phyloP scores from a whole-genome alignment of 1,140 invertebrate species.

The Polyergus mexicanus region DNA sequence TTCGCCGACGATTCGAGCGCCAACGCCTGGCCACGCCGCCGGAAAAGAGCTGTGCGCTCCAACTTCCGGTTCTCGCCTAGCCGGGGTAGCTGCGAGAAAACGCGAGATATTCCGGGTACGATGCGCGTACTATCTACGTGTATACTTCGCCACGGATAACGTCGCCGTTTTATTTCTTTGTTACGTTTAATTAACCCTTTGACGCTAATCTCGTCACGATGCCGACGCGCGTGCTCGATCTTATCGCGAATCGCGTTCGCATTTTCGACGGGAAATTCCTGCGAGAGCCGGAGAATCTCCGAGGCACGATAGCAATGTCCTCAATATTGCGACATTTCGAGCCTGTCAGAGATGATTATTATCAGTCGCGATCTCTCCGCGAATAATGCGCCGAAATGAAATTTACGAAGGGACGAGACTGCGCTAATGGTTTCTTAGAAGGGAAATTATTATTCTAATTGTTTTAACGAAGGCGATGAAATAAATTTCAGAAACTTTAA shows the following conservation, averaged over 20 bases:
- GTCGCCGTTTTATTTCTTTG: slow-evolving; percentile 57
- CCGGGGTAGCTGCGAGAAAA: slow-evolving; percentile 39
- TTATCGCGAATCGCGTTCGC: not conserved
- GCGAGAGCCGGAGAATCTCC: slow-evolving; percentile 3
- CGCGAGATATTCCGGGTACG: slow-evolving; percentile 47
- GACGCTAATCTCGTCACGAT: slow-evolving; percentile 39
- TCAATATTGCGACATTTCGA: slow-evolving; percentile 25
- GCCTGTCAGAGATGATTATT: not conserved
- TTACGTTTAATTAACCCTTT: slow-evolving; percentile 63
- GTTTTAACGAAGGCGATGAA: not conserved
- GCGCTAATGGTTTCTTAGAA: not conserved
- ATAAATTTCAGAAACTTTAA: not conserved
- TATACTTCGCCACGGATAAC: slow-evolving; percentile 20
- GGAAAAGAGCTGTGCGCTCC: slow-evolving; percentile 62
- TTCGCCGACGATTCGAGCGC: slow-evolving; percentile 64
- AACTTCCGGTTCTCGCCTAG: slow-evolving; percentile 59
- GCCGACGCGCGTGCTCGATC: slow-evolving; percentile 10
- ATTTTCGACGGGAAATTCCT: slow-evolving; percentile 27
- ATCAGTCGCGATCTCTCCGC: not conserved
- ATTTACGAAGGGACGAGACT: not conserved
- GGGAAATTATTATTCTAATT: not conserved
- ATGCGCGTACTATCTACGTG: not conserved
- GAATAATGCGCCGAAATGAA: not conserved
- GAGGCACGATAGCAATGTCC: not conserved
- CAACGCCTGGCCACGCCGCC: slow-evolving; percentile 45